Evolutionary conservation across 2,797 vertebrate genomes (phyloP).

Genomic region (Prionace glauca): DNA sequence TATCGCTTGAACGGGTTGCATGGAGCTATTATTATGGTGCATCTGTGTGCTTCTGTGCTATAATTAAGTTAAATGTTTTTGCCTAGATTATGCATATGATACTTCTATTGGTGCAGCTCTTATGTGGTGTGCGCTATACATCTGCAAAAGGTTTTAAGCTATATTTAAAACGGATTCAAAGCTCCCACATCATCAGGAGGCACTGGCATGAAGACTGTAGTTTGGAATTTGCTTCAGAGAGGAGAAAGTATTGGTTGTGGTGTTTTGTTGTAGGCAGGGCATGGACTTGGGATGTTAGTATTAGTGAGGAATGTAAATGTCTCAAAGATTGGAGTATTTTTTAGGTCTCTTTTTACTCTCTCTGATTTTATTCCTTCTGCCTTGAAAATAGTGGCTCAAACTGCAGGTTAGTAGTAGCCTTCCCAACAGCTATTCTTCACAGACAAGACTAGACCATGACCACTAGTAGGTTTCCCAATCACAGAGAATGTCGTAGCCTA

Average conservation of each 20-base stretch:
- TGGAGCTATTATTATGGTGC: not conserved
- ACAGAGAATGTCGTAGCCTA: not conserved
- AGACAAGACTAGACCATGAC: not conserved
- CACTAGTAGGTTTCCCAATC: not conserved
- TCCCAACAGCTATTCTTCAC: not conserved
- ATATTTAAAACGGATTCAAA: conserved; percentile 32
- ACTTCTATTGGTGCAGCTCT: not conserved
- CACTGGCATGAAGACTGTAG: conserved; percentile 2
- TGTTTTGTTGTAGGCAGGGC: not conserved
- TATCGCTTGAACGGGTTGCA: not conserved
- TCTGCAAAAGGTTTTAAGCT: conserved; percentile 11
- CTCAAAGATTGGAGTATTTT: not conserved
- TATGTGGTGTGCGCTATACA: conserved; percentile 26
- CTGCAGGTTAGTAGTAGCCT: not conserved
- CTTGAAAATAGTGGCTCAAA: not conserved
- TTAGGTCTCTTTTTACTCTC: not conserved
- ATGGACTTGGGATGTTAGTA: not conserved
- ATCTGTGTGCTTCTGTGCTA: not conserved
- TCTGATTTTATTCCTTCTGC: not conserved
- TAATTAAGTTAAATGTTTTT: conserved; percentile 22
- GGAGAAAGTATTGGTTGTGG: not conserved
- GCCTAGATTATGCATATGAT: conserved; percentile 28
- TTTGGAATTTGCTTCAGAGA: conserved; percentile 5
- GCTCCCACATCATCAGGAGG: conserved; percentile 25
- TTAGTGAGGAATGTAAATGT: not conserved